Percentiles rank a stretch among this genome's conserved stretches.
Conservation (phyloP, 2,797 vertebrate genomes). For the Monodelphis domestica region DNA sequence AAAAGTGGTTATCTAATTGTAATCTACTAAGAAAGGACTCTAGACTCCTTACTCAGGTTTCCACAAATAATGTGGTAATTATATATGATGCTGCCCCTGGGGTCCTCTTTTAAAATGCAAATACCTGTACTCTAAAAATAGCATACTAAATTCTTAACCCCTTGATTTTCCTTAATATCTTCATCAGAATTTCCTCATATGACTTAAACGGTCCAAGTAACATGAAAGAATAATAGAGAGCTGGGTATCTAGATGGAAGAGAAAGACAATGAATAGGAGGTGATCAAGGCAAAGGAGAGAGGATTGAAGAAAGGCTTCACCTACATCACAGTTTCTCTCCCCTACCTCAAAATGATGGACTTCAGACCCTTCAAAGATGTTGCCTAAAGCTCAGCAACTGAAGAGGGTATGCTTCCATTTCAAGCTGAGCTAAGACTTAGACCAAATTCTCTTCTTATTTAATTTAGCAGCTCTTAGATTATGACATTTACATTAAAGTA, state of each 20-base stretch:
- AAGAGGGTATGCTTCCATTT: background rate
- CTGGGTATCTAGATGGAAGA: background rate
- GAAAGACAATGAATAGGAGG: background rate
- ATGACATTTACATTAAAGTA: conserved; percentile 11
- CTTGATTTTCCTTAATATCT: background rate
- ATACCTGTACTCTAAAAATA: background rate
- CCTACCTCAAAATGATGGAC: background rate
- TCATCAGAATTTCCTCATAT: background rate
- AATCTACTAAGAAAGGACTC: background rate
- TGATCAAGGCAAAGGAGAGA: background rate
- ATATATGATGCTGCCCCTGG: too few species aligned
- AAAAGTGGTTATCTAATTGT: background rate
- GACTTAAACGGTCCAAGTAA: background rate
- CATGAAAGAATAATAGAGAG: background rate
- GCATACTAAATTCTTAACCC: background rate
- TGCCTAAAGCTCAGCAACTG: background rate
- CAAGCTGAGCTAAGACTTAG: background rate
- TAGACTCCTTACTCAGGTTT: background rate
- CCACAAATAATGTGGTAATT: background rate
- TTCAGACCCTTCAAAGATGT: background rate
- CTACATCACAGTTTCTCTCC: background rate
- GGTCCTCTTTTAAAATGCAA: background rate
- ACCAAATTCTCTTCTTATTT: background rate
- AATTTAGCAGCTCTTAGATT: conserved; percentile 2
- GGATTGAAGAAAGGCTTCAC: background rate